Base-by-base conservation (phyloP, 2,113 vertebrate species). In the Eubucco bourcierii region DNA sequence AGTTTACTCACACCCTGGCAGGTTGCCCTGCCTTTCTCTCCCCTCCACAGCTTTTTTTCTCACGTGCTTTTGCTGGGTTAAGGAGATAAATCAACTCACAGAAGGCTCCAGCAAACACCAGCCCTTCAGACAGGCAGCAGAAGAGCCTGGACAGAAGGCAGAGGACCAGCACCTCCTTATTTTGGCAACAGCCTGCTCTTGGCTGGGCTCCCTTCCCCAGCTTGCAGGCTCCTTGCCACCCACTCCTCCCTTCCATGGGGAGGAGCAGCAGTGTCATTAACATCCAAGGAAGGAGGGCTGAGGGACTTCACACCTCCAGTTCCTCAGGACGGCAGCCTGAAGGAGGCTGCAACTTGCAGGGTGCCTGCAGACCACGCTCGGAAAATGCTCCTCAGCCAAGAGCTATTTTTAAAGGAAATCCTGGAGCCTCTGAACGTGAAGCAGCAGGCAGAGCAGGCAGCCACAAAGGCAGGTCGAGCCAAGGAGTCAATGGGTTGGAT, bases 381-480 rank as follows among this genome's bases (percentile, higher is more conserved):
- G 94, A 90, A 96, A 95, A 87, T 8, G 44, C 75, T 88, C 77
- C 88, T 90, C 60, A 21, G 65, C 2, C 4, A 56, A 4, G 1
- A 7, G 90, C 88, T 95, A 65, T 95, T 96, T 96, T 88, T 93
- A 84, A 93, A 93, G 87, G 84, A 85, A 94, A 93, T 91, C 93
- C 95, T 88, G 90, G 90, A 92, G 80, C 56, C 64, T 85, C 90
- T 50, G 79, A 74, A 68, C 1, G 1, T 10, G 61, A 68, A 78
- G 64, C 88, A 86, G 50, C 78, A 46, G 60, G 82, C 82, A 75
- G 88, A 86, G 50, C 78, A 46, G 60, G 82, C 82, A 75, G 88
- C 90, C 33, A 3, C 89, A 12, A 12, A 77, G 70, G 90, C 59
- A 23, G 0, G 0, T 24, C 53, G 29, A 81, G 87, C 61, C 84